Conservation (phyloP, 1,140 invertebrate species). For the Drosophila pseudoobscura region DNA sequence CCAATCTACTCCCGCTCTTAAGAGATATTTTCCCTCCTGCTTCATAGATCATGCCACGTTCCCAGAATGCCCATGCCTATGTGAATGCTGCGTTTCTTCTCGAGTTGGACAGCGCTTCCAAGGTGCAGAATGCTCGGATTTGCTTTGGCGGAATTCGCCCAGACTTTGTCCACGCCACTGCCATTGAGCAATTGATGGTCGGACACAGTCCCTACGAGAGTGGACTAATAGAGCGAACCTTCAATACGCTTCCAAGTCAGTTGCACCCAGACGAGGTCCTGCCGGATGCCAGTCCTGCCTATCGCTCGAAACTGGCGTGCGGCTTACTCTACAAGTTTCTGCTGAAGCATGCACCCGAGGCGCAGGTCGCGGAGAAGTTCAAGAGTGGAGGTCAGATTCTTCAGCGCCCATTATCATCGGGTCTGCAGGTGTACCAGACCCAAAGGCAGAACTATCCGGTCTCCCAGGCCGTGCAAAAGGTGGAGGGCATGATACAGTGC, state of each 20-base stretch:
- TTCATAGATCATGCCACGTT: constrained; percentile 86
- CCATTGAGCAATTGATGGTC: constrained; percentile 87
- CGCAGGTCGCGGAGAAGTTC: constrained; percentile 77
- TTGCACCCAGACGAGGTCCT: constrained; percentile 86
- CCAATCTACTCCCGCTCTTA: background rate
- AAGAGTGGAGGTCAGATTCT: constrained; percentile 86
- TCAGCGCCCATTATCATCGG: constrained; percentile 87
- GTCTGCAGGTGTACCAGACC: constrained; percentile 89
- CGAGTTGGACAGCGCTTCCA: constrained; percentile 69
- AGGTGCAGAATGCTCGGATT: constrained; percentile 68
- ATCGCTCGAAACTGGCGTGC: constrained; percentile 86
- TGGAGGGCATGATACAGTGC: constrained; percentile 90
- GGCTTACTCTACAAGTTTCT: constrained; percentile 90
- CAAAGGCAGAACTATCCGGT: constrained; percentile 90
- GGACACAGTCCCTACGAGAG: constrained; percentile 85
- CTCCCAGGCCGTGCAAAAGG: constrained; percentile 90
- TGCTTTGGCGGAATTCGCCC: constrained; percentile 89
- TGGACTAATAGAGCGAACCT: constrained; percentile 84
- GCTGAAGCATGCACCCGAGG: constrained; percentile 84
- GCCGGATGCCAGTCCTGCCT: constrained; percentile 87
- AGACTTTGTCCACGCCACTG: constrained; percentile 88
- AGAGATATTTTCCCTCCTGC: constrained; percentile 8
- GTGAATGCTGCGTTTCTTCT: constrained; percentile 92
- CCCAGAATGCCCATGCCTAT: constrained; percentile 92
- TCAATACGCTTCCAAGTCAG: constrained; percentile 86